Conservation (phyloP, 1,140 invertebrate species). For the Branchinecta lindahli region DNA sequence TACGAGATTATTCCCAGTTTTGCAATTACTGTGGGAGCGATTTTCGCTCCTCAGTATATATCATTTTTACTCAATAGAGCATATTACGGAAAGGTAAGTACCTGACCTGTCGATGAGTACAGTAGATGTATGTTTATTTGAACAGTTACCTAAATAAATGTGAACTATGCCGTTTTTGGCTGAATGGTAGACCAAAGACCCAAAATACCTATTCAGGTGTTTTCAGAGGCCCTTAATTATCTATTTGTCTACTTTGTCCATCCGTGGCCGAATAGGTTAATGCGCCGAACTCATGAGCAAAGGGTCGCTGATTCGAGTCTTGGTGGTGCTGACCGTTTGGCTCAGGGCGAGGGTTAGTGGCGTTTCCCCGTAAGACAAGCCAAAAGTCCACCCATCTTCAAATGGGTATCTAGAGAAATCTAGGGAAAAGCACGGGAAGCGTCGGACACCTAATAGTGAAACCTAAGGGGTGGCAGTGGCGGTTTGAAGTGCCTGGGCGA, state of each 20-base stretch:
- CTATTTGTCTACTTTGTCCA: background rate
- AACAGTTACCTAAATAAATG: background rate
- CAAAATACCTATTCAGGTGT: background rate
- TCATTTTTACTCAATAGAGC: background rate
- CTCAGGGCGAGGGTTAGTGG: too few species aligned
- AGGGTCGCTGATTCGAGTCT: too few species aligned
- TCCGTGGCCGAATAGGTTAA: background rate
- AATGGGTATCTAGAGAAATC: too few species aligned
- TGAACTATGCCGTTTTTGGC: background rate
- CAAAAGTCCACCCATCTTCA: too few species aligned
- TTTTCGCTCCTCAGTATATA: background rate
- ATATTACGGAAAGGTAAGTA: background rate
- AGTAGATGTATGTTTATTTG: background rate
- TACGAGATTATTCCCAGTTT: constrained; percentile 8
- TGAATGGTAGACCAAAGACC: background rate
- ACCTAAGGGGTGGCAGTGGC: too few species aligned
- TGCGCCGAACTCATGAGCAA: too few species aligned
- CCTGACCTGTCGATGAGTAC: background rate
- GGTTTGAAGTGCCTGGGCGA: too few species aligned
- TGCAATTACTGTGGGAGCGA: background rate
- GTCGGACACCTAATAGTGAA: too few species aligned
- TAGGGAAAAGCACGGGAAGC: too few species aligned
- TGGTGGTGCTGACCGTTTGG: too few species aligned
- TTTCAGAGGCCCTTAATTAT: background rate
- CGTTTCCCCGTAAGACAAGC: too few species aligned